Percentiles rank a stretch among this genome's conserved stretches.
Conservation (phyloP, 2,888 invertebrate species). For the Hydrotaea diabolus region DNA sequence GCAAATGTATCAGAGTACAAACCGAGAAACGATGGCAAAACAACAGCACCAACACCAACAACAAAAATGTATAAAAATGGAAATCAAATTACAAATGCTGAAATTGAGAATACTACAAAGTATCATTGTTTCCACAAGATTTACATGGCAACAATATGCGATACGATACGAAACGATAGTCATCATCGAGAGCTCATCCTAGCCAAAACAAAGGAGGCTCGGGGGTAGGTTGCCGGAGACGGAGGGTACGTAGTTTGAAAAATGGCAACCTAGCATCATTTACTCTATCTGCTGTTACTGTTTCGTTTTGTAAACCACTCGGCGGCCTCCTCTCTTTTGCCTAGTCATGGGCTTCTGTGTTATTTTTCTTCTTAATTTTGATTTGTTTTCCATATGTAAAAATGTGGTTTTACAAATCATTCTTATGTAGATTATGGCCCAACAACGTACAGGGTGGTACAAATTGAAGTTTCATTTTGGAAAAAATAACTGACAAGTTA, state of each 20-base stretch:
- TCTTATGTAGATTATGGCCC: neutral
- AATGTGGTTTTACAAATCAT: neutral
- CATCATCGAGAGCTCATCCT: neutral
- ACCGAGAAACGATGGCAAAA: neutral
- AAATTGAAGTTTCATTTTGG: too few relatives aligned
- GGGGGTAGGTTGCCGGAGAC: too few relatives aligned
- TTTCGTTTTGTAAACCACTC: neutral
- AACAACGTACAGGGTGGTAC: too few relatives aligned
- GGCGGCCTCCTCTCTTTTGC: neutral
- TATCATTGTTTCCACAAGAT: conserved; percentile 19
- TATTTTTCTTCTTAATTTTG: neutral
- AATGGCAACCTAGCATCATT: neutral
- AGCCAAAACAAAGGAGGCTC: neutral
- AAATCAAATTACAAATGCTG: conserved; percentile 48
- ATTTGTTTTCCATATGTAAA: neutral
- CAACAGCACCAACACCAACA: neutral
- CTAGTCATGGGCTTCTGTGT: neutral
- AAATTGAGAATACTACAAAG: conserved; percentile 41
- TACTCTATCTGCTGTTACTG: neutral
- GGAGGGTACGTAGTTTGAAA: too few relatives aligned
- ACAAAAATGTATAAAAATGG: conserved; percentile 14
- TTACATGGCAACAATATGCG: conserved; percentile 16
- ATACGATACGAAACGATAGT: neutral
- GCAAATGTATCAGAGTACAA: conserved; percentile 22
- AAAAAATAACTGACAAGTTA: too few relatives aligned